Evolutionary conservation across 2,113 vertebrate genomes (phyloP), one percentile per base, ranked within the genome.

Genomic region (Indicator indicator): DNA sequence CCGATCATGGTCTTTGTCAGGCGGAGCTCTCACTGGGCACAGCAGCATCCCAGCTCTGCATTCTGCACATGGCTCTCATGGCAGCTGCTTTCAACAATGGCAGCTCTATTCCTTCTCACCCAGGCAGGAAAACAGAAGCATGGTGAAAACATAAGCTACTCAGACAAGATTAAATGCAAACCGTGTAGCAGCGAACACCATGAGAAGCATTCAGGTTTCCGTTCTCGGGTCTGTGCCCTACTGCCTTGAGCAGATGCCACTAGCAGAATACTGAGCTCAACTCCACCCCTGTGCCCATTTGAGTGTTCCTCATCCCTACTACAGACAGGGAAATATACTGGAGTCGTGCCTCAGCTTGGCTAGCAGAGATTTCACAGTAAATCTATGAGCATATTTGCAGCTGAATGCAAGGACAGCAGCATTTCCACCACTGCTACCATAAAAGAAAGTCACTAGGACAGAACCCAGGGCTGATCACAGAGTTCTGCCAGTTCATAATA

Each of bases 81-180:
- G 71, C 79, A 93, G 83, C 93, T 94, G 71, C 88, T 83, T 30
- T 38, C 71, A 89, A 74, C 72, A 89, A 85, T 7, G 2, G n/a
- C 7, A 19, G 32, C 76, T 79, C 77, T 93, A 64, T 93, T 93
- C 69, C 70, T 44, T 60, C 75, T 93, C 24, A 7, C 48, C 60
- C 65, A 80, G 56, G 50, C 82, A 90, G 85, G 64, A 75, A 86
- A 94, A 93, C 76, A 89, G 69, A 93, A 91, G 62, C 83, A 59
- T 77, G 76, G 69, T 58, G 82, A 93, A 95, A 95, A 85, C 73
- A 70, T 91, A 88, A 93, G 72, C 86, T 86, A 32, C 56, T 94
- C 62, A 60, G 85, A 83, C 44, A 90, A 90, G 81, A 82, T 46
- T 78, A 82, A 93, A 79, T 86, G 42, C 74, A 62, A 71, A 20